Evolutionary conservation across 2,113 vertebrate genomes (phyloP), one percentile per base, ranked within the genome.

Genomic region (Oenanthe melanoleuca): DNA sequence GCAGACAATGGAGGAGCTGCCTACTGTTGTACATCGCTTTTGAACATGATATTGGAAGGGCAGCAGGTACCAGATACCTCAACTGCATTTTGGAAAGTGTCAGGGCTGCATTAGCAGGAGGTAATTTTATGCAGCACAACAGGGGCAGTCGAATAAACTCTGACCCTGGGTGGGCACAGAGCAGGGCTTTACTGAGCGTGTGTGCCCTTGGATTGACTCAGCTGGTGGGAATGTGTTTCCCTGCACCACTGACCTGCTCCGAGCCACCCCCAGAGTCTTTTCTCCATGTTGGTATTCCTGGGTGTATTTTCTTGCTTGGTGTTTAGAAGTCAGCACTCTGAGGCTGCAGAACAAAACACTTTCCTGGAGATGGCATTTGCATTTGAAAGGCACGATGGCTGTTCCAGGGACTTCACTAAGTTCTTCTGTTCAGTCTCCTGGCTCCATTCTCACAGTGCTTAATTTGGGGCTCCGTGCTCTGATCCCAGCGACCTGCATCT

Each of bases 371-470:
- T 70, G 71, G 31, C 29, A 84, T 96, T 96, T 94, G 95, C 88
- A 84, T 86, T 92, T 95, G 95, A 95, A 96, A 96, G 83, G 67
- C 80, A 69, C 56, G 63, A 14, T 82, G 67, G 86, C 81, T 69
- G 31, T 95, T 95, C n/a, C 88, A 55, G 84, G 72, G 72, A 89
- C 72, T 65, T 91, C 74, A 52, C 73, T 45, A 29, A 50, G 71
- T 73, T 37, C 84, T 88, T 80, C 66, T 83, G 59, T 40, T 14
- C 63, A 75, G 44, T 47, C 57, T 89, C 70, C 63, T 86, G 71
- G 71, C 87, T 86, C 52, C 5, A 1, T 80, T 65, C 86, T 89
- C 33, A 9, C 34, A 29, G 50, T 15, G 52, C 87, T 82, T 82
- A 87, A 94, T 70, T 77, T 61, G 60, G 82, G 73, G 66, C 74